These are phyloP conservation scores for Myiagra hebetior DNA, from an alignment of 2,113 vertebrate genomes.

Conservation along the genomic window DNA sequence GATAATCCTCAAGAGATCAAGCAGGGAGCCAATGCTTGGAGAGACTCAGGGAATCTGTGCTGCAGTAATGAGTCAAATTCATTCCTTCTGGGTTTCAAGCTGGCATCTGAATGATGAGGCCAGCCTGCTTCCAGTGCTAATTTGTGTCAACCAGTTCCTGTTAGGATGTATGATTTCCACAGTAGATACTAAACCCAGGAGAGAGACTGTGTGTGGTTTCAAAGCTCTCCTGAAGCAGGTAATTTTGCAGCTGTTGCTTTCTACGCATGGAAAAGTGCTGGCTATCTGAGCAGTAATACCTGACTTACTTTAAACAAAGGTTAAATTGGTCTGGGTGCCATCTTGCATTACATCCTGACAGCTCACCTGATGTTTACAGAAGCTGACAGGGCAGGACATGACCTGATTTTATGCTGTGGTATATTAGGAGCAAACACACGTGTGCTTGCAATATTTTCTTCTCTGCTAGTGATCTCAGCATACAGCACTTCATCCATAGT, in stretches of 20 bases:
- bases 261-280: neutral
- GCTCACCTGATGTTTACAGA: neutral
- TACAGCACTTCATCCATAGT: neutral
- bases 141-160: neutral
- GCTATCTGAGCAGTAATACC: neutral
- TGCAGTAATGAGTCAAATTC: neutral
- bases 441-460: neutral
- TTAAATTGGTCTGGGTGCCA: neutral
- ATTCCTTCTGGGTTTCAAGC: neutral
- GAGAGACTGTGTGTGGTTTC: neutral
- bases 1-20: neutral
- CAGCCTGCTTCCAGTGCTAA: neutral
- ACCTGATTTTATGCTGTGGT: neutral
- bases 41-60: neutral
- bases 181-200: neutral
- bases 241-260: constrained; percentile 1
- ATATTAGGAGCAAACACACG: neutral
- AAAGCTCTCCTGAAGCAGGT: neutral
- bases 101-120: neutral
- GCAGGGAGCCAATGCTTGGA: neutral
- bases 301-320: neutral
- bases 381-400: neutral
- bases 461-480: neutral
- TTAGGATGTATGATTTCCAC: neutral
- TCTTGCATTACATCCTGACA: neutral